Evolutionary conservation across 2,113 vertebrate species (phyloP), one percentile per base, ranked within the genome.

Genomic region (Cercocebus atys): DNA sequence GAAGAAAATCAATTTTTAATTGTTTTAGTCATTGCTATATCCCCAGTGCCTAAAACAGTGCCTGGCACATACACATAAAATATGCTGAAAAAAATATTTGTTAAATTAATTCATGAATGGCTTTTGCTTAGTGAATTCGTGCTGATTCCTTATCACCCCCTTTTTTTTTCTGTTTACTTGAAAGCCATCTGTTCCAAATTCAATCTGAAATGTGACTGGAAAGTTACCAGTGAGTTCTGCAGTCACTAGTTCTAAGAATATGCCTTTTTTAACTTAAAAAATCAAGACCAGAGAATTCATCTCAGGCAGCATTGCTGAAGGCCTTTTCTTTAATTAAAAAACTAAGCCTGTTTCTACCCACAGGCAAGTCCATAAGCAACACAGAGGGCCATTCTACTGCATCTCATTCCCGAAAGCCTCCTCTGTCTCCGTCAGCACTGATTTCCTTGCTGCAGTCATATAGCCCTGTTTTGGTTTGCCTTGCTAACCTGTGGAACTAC

Each of bases 201-300:
- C 52, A 50, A 10, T 78, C 72, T 84, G 80, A 93, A 90, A 93
- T 85, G 79, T 93, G 12, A 61, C 52, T 90, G 66, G 86, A 93
- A 93, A 80, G 17, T 72, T 72, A 93, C 73, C 73, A 86, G 18
- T 40, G 61, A 80, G 35, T 86, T 92, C 50, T 40, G 14, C 20
- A 91, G 61, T 40, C 50, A n/a, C 52, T 79, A 8, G 22, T 79
- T 72, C 86, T 80, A 76, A 86, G 52, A 86, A 85, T 64, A 45
- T n/a, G 40, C 8, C 40, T 57, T 66, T 79, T 89, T 84, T 89
- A n/a, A 25, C 38, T 55, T 47, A 72, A 80, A 70, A 47, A 82
- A 43, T 81, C 38, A 64, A 81, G n/a, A 72, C 43, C 30, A 22
- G n/a, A 84, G 73, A 83, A 80, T 16, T 88, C 25, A 47, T 78